Percentiles rank a stretch among this genome's conserved stretches.
Evolutionary conservation across 64 coral and sea anemone genomes (phyloP).

Genomic region (Stichodactyla mertensii): DNA sequence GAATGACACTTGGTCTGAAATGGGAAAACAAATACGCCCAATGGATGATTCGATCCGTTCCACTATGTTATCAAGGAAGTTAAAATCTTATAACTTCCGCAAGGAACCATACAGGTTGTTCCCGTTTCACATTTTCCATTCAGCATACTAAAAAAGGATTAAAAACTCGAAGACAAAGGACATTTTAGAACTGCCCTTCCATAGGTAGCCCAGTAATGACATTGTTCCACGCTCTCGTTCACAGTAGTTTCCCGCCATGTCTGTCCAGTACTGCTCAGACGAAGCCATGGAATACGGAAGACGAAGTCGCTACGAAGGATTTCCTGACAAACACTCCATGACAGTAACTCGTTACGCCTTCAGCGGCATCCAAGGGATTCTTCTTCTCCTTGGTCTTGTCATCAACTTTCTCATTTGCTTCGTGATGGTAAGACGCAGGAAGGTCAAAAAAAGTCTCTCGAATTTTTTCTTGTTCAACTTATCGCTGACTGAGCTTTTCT

Average conservation of each 20-base stretch:
- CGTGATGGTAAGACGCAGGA: not conserved
- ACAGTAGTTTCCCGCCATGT: not conserved
- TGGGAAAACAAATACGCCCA: too few relatives aligned
- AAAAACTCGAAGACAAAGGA: too few relatives aligned
- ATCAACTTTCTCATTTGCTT: slow-evolving; percentile 18
- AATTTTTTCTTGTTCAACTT: slow-evolving; percentile 19
- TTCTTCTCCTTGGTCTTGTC: not conserved
- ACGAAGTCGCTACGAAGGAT: not conserved
- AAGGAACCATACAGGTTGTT: too few relatives aligned
- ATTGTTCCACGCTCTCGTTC: not conserved
- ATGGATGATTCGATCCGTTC: too few relatives aligned
- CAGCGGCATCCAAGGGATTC: not conserved
- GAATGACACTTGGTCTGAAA: too few relatives aligned
- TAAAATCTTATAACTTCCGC: too few relatives aligned
- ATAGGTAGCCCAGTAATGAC: not conserved
- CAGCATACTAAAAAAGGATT: too few relatives aligned
- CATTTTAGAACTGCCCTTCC: too few relatives aligned
- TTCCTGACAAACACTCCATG: slow-evolving; percentile 19
- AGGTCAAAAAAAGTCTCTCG: not conserved
- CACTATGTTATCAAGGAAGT: too few relatives aligned
- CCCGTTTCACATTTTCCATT: too few relatives aligned
- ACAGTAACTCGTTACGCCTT: not conserved
- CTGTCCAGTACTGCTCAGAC: not conserved
- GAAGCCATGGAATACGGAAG: not conserved
- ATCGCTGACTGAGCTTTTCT: slow-evolving; percentile 1